phyloP scores from a whole-genome alignment of 2,113 vertebrate genomes.

The Platichthys stellatus region DNA sequence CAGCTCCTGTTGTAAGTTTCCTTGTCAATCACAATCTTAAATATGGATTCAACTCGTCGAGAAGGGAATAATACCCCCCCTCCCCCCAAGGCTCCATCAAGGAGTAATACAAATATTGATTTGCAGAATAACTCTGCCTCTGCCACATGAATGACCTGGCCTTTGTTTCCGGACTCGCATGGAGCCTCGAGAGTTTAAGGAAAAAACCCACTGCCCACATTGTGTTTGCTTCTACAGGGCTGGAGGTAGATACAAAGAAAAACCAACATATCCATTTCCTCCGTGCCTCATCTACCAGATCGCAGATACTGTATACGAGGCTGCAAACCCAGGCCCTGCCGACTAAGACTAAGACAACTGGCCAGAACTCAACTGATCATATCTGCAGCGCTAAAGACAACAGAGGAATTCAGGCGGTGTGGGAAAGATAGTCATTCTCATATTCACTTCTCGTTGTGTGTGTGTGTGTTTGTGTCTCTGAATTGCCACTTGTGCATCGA shows the following conservation, averaged over 20 bases:
- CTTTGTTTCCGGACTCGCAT: conserved; percentile 29
- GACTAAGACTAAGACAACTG: conserved; percentile 59
- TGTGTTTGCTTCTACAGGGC: conserved; percentile 56
- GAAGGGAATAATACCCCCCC: conserved; percentile 17
- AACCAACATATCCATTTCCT: conserved; percentile 71
- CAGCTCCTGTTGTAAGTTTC: background rate
- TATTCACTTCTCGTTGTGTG: conserved; percentile 18
- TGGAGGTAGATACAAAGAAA: conserved; percentile 63
- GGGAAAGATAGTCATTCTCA: conserved; percentile 61
- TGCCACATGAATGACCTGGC: conserved; percentile 22
- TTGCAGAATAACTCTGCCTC: conserved; percentile 11
- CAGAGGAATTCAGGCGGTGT: conserved; percentile 56
- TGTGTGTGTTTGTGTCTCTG: conserved; percentile 2
- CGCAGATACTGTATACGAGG: conserved; percentile 55
- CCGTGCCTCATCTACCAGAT: conserved; percentile 41
- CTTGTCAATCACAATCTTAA: background rate
- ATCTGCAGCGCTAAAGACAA: conserved; percentile 71
- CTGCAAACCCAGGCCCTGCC: conserved; percentile 38
- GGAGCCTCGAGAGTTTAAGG: conserved; percentile 10
- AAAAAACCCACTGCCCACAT: conserved; percentile 30
- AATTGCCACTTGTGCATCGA: conserved; percentile 36
- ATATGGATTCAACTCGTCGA: conserved; percentile 14
- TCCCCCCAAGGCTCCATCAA: background rate
- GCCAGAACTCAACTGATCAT: conserved; percentile 58
- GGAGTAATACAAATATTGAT: conserved; percentile 44